Evolutionary conservation across 92 coral and sea anemone species (phyloP), one percentile per base, ranked within the genome.

Genomic region (Actinernus sp.): DNA sequence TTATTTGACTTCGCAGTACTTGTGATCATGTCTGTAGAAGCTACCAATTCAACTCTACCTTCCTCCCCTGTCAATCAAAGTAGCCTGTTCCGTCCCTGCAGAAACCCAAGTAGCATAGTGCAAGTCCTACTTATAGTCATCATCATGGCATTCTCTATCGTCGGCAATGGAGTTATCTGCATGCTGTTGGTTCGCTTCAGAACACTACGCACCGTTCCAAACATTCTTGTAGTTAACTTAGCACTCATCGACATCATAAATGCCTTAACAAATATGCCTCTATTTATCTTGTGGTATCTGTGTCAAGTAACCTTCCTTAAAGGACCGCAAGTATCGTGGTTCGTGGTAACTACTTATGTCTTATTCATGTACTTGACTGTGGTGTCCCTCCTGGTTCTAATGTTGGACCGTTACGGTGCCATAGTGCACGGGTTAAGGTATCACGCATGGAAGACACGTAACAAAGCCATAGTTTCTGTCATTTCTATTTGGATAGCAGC

Each of bases 391-490:
- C 78, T 83, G 1, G 89, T 71, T 22, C 81, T 90, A 4, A 86
- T 83, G 81, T 44, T 90, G 83, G 96, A 90, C 73, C 89, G 96
- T 32, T 90, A 66, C 43, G 96, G 92, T 26, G 96, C 96, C 29
- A 80, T 90, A 38, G 91, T 88, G 12, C 92, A 86, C 37, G 83
- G 96, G 10, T 49, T 90, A 13, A 59, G 74, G 14, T 90, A 90
- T 58, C 89, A 90, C 18, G 36, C 86, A 0, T 90, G 96, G 96
- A 90, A 90, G 69, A 86, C 96, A 9, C 46, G 37, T 11, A 65
- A 61, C 73, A 90, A 90, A 65, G 96, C 96, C 3, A 49, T 46
- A 13, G 54, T 75, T 1, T 80, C 89, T 11, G 92, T 71, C 4
- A 38, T 55, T 1, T 23, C 65, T 20, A 88, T 73, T 7, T 90